Conservation (phyloP, 1,140 invertebrate genomes). For the Rhopalosiphum maidis region DNA sequence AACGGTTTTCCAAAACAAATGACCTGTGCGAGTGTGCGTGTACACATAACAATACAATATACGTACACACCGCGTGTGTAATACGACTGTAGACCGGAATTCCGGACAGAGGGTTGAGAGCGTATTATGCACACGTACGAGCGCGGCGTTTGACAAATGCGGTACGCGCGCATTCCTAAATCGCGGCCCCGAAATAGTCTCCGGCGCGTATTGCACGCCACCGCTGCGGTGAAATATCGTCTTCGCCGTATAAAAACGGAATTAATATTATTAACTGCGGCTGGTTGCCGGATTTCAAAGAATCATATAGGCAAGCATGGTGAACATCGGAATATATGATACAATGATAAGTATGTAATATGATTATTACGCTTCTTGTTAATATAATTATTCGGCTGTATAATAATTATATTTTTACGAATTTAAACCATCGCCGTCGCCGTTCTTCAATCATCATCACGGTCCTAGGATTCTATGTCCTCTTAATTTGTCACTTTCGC, state of each 20-base stretch:
- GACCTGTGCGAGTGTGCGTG: background rate
- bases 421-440: no score
- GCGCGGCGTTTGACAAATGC: conserved; percentile 48
- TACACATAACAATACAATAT: background rate
- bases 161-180: conserved; percentile 44
- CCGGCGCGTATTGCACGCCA: background rate
- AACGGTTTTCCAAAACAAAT: conserved; percentile 44
- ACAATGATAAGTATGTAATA: no score
- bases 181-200: conserved; percentile 43
- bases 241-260: conserved; percentile 13
- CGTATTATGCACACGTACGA: background rate
- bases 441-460: no score
- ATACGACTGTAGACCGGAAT: conserved; percentile 28
- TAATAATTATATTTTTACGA: no score
- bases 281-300: background rate
- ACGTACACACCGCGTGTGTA: background rate
- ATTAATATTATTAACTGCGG: background rate
- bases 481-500: no score
- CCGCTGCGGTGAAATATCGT: conserved; percentile 54
- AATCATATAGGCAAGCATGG: background rate
- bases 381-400: background rate
- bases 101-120: conserved; percentile 27
- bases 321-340: background rate
- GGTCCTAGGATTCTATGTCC: no score
- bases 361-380: no score